These are phyloP conservation scores for Halesus radiatus DNA, from an alignment of 1,140 invertebrate species.

Conservation along the genomic window DNA sequence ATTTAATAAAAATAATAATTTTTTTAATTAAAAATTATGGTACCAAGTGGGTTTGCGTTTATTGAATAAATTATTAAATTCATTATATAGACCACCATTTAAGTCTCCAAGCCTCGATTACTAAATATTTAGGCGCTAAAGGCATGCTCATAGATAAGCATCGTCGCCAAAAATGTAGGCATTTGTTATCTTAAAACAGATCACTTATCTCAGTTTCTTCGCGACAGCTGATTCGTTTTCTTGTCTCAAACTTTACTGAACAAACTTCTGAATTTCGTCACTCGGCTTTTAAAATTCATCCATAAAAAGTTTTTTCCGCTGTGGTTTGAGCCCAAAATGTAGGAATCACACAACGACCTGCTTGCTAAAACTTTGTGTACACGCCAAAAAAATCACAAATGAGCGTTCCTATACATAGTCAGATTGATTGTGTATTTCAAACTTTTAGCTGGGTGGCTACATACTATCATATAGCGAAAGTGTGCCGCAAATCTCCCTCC, in stretches of 20 bases:
- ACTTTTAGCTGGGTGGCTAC: neutral
- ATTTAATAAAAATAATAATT: too few relatives aligned
- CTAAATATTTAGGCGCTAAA: too few relatives aligned
- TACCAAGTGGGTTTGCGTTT: too few relatives aligned
- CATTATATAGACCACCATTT: too few relatives aligned
- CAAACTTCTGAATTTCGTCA: constrained; percentile 22
- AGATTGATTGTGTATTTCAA: neutral
- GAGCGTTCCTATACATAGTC: neutral
- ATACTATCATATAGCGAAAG: neutral
- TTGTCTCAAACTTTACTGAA: constrained; percentile 12
- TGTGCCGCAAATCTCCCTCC: constrained; percentile 9
- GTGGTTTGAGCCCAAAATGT: neutral
- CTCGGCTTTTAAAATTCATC: constrained; percentile 27
- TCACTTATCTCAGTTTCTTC: constrained; percentile 1
- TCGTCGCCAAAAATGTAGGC: neutral
- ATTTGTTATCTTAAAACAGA: neutral
- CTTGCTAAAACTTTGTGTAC: neutral
- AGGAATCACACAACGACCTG: neutral
- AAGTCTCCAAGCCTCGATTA: too few relatives aligned
- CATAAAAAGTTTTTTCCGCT: neutral
- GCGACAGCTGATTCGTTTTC: constrained; percentile 5
- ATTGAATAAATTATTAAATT: too few relatives aligned
- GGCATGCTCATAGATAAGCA: too few relatives aligned
- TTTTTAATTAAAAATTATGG: too few relatives aligned
- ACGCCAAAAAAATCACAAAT: neutral